Percentiles rank a stretch among this genome's conserved stretches.
phyloP scores from a whole-genome alignment of 2,888 invertebrate species.

The Acleris cristana region DNA sequence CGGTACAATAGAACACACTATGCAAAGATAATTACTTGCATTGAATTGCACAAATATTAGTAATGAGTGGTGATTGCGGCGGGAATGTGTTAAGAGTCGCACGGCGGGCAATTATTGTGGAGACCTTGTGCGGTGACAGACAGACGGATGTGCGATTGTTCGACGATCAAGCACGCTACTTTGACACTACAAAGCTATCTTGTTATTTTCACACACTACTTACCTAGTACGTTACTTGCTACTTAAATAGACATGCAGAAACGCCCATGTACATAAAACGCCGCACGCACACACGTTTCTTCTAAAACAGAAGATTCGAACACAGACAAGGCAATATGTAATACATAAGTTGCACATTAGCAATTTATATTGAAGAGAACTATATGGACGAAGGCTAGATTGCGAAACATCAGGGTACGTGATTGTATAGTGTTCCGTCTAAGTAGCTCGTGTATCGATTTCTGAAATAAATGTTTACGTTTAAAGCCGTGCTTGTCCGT shows the following conservation, averaged over 20 bases:
- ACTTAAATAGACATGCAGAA: constrained; percentile 25
- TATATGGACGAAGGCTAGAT: constrained; percentile 52
- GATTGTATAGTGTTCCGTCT: constrained; percentile 46
- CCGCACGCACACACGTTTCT: not conserved
- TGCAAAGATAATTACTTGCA: constrained; percentile 50
- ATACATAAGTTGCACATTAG: constrained; percentile 42
- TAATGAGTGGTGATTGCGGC: constrained; percentile 60
- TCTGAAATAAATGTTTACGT: constrained; percentile 34
- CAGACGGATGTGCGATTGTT: constrained; percentile 75
- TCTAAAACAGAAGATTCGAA: constrained; percentile 11
- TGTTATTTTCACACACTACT: constrained; percentile 32
- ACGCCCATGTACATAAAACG: constrained; percentile 1
- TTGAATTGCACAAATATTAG: constrained; percentile 59
- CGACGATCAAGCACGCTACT: constrained; percentile 47
- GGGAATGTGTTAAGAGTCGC: constrained; percentile 69
- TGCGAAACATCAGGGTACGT: constrained; percentile 49
- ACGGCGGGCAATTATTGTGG: constrained; percentile 65
- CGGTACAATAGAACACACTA: constrained; percentile 39
- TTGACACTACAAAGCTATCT: constrained; percentile 33
- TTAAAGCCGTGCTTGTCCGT: constrained; percentile 24
- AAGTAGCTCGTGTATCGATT: constrained; percentile 40
- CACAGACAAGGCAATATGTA: constrained; percentile 1
- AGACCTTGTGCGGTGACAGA: constrained; percentile 75
- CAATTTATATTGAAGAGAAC: constrained; percentile 45
- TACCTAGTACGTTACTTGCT: constrained; percentile 23